Evolutionary conservation across 2,113 vertebrate genomes (phyloP).

Genomic region (Protobothrops flavoviridis): DNA sequence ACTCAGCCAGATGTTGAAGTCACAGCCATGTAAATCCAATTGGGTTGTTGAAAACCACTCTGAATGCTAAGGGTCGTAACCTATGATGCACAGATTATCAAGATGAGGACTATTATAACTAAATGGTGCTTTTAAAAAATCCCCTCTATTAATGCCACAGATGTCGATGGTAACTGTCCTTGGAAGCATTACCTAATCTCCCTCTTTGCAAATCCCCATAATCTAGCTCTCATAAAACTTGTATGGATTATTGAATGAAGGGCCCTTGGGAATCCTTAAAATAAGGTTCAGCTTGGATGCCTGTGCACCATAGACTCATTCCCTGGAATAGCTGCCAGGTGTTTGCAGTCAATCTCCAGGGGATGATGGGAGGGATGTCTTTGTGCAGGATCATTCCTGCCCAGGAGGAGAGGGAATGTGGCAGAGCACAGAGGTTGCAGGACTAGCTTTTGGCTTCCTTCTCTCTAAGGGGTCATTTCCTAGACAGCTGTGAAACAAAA

Average conservation of each 20-base stretch:
- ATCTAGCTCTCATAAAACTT: conserved; percentile 76
- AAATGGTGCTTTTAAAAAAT: conserved; percentile 51
- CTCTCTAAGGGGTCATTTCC: conserved; percentile 27
- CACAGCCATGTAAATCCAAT: conserved; percentile 50
- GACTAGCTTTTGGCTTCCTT: conserved; percentile 22
- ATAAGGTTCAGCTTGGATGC: conserved; percentile 60
- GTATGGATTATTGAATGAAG: conserved; percentile 77
- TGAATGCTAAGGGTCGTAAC: conserved; percentile 58
- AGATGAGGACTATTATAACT: conserved; percentile 63
- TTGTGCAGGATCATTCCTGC: conserved; percentile 51
- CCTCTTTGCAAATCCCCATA: conserved; percentile 72
- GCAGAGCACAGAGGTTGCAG: conserved; percentile 39
- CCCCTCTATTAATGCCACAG: conserved; percentile 71
- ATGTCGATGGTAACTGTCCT: conserved; percentile 66
- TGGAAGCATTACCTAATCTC: conserved; percentile 74
- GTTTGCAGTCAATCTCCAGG: conserved; percentile 57
- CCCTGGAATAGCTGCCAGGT: conserved; percentile 72
- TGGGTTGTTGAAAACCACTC: conserved; percentile 51
- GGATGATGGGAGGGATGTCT: conserved; percentile 37
- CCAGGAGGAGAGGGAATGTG: conserved; percentile 48
- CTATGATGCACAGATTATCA: conserved; percentile 55
- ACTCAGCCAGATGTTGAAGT: conserved; percentile 69
- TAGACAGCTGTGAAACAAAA: conserved; percentile 8
- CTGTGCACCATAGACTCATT: conserved; percentile 47
- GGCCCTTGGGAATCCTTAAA: conserved; percentile 73